Conservation (phyloP, 2,797 vertebrate species). For the Petrocephalus schoutedeni region DNA sequence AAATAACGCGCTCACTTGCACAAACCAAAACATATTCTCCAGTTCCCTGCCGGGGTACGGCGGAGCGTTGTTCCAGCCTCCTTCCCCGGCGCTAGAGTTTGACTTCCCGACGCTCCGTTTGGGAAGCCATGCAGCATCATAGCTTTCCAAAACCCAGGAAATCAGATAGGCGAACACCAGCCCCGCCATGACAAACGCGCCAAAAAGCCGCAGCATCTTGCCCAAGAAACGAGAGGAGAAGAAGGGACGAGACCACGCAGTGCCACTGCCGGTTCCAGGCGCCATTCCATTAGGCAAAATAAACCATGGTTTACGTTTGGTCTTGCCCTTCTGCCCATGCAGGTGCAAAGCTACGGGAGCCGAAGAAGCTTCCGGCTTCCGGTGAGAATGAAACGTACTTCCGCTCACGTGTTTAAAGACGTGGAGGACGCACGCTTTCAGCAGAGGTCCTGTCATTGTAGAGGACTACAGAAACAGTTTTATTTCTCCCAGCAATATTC, state of each 20-base stretch:
- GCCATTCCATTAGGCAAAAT: background rate
- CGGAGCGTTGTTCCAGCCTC: slow-evolving; percentile 33
- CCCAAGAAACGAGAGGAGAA: background rate
- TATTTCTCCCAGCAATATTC: background rate
- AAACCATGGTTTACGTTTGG: background rate
- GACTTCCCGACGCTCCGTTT: slow-evolving; percentile 55
- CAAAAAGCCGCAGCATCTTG: slow-evolving; percentile 68
- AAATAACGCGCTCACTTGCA: slow-evolving; percentile 71
- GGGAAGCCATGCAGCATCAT: slow-evolving; percentile 65
- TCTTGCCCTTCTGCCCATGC: background rate
- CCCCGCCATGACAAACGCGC: slow-evolving; percentile 59
- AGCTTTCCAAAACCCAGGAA: slow-evolving; percentile 69
- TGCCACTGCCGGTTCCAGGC: background rate
- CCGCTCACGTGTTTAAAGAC: background rate
- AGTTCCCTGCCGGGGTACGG: slow-evolving; percentile 64
- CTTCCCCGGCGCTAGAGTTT: slow-evolving; percentile 31
- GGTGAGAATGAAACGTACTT: background rate
- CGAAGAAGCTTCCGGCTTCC: slow-evolving; percentile 18
- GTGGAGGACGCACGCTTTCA: background rate
- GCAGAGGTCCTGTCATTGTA: too few species aligned
- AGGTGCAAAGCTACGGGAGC: background rate
- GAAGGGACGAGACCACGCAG: background rate
- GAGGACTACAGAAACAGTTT: too few species aligned
- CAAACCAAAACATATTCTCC: slow-evolving; percentile 78
- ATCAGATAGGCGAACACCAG: slow-evolving; percentile 64